Base-by-base conservation (phyloP, 92 coral and sea anemone species). In the Actinernus sp. region DNA sequence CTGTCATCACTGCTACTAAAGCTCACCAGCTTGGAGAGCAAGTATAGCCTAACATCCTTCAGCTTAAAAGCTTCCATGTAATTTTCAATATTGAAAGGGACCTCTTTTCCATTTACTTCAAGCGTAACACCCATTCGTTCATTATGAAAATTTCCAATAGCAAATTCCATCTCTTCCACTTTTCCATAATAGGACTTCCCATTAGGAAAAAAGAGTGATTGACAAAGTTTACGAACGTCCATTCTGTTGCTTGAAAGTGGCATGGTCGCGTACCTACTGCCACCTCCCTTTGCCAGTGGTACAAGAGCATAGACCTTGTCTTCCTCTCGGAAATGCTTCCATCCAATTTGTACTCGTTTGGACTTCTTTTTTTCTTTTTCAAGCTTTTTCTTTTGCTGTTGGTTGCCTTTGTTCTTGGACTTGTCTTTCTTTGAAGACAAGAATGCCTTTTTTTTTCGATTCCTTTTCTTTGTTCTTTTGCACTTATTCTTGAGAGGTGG, bases 131-230 rank as follows among this genome's bases (percentile, higher is more conserved):
- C 68, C 31, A 83, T 62, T 51, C 59, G 75, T 39, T 63, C 77
- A 68, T 76, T 63, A 21, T 61, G 61, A 38, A 83, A 83, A 63
- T 76, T 83, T 55, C 67, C 78, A 61, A 76, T 31, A 55, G 54
- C 68, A 75, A 76, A 68, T 45, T 39, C 19, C 84, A 68, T 76
- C 46, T 76, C 63, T 49, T 67, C 78, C 41, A 31, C 67, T 29
- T 67, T 76, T 33, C 89, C 85, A 68, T 66, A 74, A 60, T 48
- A 8, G 27, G 79, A 79, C 50, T 65, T 63, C 32, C 87, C 87
- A 65, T 67, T 69, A 63, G 77, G 82, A 73, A 85, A 85, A 73
- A 85, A 85, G 28, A 65, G 28, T 55, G 61, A 31, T 69, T 69
- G 54, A 31, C 56, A 56, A 69, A 36, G 41, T 36, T 36, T 36